Evolutionary conservation across 2,888 invertebrate species (phyloP), one percentile per base, ranked within the genome.

Genomic region (Antheraea assamensis): DNA sequence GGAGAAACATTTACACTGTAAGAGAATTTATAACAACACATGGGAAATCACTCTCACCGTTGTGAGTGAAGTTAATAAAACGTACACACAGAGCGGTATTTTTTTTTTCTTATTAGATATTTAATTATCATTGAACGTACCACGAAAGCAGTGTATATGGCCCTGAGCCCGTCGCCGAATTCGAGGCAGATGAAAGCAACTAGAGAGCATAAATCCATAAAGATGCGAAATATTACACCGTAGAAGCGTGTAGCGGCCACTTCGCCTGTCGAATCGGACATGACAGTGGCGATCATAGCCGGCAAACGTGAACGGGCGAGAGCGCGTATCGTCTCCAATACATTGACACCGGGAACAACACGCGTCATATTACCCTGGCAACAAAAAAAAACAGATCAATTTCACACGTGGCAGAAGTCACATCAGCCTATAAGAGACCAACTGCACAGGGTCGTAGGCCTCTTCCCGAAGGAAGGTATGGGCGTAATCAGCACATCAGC

Each of bases 121-220:
- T 42, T 13, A 10, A 42, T 7, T 42, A 42, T 19, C 21, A 27
- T 47, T 0, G 35, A 24, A 74, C 86, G 85, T 76, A 91, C 91
- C 80, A 91, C 70, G 72, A 81, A 90, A 2, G 78, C 74, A 10
- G 76, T 79, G 76, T 80, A 87, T 5, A 90, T 73, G 3, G 73
- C 73, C 2, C 83, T 81, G 17, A 92, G 75, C 0, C 88, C 90
- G 0, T 82, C 80, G 2, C 81, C 75, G 0, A 87, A 88, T 2
- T 88, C 80, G 1, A 75, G 74, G 76, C 89, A 88, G 75, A 86
- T 85, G 74, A 83, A 78, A 1, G 81, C 77, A 17, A 92, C 75
- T 3, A 91, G 80, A 0, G 87, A 79, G 77, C 91, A 90, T 49
- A 90, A 72, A 71, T 92, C 92, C 2, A 78, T 82, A 80, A 85